These are phyloP conservation scores for Amiota minor DNA, from an alignment of 2,888 invertebrate species.

Conservation along the genomic window DNA sequence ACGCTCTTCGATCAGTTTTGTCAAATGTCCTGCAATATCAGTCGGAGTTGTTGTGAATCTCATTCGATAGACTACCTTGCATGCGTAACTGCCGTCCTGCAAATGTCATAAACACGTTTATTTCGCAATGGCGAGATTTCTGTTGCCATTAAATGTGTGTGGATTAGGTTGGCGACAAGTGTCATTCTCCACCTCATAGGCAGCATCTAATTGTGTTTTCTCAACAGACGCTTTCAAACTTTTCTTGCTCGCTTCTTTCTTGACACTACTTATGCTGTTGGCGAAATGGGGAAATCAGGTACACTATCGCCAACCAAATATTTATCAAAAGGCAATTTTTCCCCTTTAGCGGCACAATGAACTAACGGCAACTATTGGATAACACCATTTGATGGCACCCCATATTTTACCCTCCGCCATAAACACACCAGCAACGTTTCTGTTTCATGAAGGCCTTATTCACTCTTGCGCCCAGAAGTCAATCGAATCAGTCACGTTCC, in stretches of 20 bases:
- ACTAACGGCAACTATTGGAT: conserved; percentile 90
- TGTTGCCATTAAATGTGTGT: conserved; percentile 17
- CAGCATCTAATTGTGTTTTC: neutral
- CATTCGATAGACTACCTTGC: no score
- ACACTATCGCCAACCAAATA: conserved; percentile 77
- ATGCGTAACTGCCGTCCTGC: conserved; percentile 33
- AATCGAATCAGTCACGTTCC: conserved; percentile 83
- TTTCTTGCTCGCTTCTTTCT: conserved; percentile 10
- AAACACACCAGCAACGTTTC: conserved; percentile 88
- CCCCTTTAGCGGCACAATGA: conserved; percentile 77
- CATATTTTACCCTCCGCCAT: conserved; percentile 83
- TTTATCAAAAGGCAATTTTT: conserved; percentile 75
- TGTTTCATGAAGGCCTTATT: conserved; percentile 81
- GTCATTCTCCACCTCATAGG: no score
- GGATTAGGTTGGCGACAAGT: no score
- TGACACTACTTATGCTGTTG: conserved; percentile 33
- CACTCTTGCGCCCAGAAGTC: conserved; percentile 81
- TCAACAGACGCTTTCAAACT: neutral
- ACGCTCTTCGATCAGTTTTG: conserved; percentile 64
- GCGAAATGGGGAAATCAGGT: conserved; percentile 63
- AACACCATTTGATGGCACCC: conserved; percentile 88
- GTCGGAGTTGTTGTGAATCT: conserved; percentile 54
- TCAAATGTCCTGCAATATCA: conserved; percentile 64
- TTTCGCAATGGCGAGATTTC: conserved; percentile 68
- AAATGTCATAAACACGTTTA: conserved; percentile 68